phyloP scores from a whole-genome alignment of 92 coral and sea anemone species.

The Porites evermanni region DNA sequence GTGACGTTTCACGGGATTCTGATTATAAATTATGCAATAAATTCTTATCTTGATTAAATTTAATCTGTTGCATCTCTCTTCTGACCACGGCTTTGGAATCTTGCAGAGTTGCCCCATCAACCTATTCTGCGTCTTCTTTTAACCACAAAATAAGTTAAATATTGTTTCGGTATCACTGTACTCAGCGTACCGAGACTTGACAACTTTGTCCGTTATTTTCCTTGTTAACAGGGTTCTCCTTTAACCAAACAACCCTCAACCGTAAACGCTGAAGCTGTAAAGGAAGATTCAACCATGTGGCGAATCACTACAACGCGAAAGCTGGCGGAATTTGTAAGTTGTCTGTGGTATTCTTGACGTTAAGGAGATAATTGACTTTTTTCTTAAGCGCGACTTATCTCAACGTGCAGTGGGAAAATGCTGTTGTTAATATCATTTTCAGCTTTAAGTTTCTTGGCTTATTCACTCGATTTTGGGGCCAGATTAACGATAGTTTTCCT shows the following conservation, averaged over 20 bases:
- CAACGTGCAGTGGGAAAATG: not conserved
- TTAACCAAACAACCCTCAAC: conserved; percentile 5
- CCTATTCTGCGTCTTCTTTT: not conserved
- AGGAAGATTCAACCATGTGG: conserved; percentile 74
- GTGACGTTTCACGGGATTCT: not conserved
- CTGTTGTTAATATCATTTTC: too few species aligned
- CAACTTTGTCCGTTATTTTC: not conserved
- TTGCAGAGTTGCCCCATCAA: not conserved
- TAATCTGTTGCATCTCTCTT: conserved; percentile 4
- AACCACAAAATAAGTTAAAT: not conserved
- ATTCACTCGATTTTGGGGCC: too few species aligned
- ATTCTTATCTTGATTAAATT: conserved; percentile 4
- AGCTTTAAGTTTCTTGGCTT: too few species aligned
- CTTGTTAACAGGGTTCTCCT: conserved; percentile 4
- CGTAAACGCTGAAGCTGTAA: not conserved
- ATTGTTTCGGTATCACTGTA: not conserved
- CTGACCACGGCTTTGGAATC: conserved; percentile 13
- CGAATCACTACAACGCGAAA: conserved; percentile 88
- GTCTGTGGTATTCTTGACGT: conserved; percentile 7
- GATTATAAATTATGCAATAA: conserved; percentile 36
- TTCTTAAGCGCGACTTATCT: not conserved
- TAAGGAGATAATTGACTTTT: not conserved
- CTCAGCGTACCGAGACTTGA: not conserved
- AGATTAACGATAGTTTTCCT: too few species aligned
- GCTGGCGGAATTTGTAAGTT: conserved; percentile 95